A percentile compares a stretch with the other conserved stretches of the same genome.
Conservation (phyloP, 1,140 invertebrate species). For the Thaumetopoea pityocampa region DNA sequence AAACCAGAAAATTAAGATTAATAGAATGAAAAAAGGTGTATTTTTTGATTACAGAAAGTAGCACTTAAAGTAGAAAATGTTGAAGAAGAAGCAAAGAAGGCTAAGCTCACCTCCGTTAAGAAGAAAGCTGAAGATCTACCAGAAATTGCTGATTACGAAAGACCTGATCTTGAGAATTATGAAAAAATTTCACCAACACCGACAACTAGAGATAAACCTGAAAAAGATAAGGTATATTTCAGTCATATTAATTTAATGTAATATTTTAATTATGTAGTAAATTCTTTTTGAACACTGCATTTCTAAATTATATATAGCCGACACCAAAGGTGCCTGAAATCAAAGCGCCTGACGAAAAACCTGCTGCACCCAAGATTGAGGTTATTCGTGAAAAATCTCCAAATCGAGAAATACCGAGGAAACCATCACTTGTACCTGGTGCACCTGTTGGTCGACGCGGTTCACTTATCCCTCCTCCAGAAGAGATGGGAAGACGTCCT, state of each 20-base stretch:
- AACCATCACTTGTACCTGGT: constrained; percentile 86
- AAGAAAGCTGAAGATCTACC: constrained; percentile 81
- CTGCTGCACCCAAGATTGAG: constrained; percentile 89
- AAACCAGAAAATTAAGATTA: background rate
- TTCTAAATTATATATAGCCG: constrained; percentile 33
- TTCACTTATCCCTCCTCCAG: constrained; percentile 89
- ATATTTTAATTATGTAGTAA: no score
- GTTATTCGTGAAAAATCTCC: constrained; percentile 87
- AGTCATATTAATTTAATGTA: background rate
- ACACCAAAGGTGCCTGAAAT: constrained; percentile 82
- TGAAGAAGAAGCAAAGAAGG: constrained; percentile 62
- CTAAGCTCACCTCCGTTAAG: constrained; percentile 54
- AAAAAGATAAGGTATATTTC: constrained; percentile 29
- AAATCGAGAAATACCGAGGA: constrained; percentile 78
- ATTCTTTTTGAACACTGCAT: background rate
- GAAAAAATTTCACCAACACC: constrained; percentile 67
- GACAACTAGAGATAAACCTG: constrained; percentile 58
- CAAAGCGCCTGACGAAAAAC: constrained; percentile 79
- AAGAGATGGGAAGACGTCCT: constrained; percentile 88
- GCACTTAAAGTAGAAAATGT: constrained; percentile 60
- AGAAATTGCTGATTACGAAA: constrained; percentile 84
- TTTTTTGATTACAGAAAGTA: constrained; percentile 56
- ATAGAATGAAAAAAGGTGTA: constrained; percentile 1
- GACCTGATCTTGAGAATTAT: constrained; percentile 77
- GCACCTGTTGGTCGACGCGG: constrained; percentile 81